Conservation (phyloP, 2,797 vertebrate genomes). For the Myripristis murdjan region DNA sequence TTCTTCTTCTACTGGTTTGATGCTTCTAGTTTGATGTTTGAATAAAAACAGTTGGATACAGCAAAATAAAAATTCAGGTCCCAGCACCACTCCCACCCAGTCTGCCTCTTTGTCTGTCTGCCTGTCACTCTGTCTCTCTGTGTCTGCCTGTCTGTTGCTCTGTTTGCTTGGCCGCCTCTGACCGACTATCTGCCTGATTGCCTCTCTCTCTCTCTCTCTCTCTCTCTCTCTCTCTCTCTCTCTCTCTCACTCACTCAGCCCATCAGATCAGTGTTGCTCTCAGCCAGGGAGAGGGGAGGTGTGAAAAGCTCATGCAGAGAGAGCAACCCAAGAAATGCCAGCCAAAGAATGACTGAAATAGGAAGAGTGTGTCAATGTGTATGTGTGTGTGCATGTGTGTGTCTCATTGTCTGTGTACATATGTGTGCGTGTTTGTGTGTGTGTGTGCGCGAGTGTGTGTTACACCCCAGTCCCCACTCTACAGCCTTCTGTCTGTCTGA, state of each 20-base stretch:
- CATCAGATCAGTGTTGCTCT: constrained; percentile 75
- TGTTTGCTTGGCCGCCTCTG: constrained; percentile 66
- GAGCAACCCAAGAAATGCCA: constrained; percentile 73
- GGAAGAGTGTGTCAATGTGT: constrained; percentile 52
- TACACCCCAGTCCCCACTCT: constrained; percentile 41
- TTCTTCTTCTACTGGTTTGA: constrained; percentile 25
- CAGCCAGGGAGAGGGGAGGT: constrained; percentile 65
- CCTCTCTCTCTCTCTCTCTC: constrained; percentile 38
- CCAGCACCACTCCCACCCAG: constrained; percentile 57
- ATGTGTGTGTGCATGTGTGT: constrained; percentile 10
- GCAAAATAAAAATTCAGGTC: constrained; percentile 69
- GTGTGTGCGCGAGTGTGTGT: constrained; percentile 36
- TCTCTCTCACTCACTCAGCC: constrained; percentile 36
- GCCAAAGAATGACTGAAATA: constrained; percentile 72
- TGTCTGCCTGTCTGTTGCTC: not conserved
- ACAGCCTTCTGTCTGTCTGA: constrained; percentile 63
- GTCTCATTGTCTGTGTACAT: not conserved
- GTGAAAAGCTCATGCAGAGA: constrained; percentile 74
- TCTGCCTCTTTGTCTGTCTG: constrained; percentile 64
- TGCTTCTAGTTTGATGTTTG: constrained; percentile 46
- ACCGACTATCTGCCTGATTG: constrained; percentile 77
- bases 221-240: constrained; percentile 9
- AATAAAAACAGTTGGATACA: constrained; percentile 52
- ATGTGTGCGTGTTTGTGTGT: constrained; percentile 11
- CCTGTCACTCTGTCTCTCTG: constrained; percentile 44